These are phyloP conservation scores for Turritopsis dohrnii DNA, from an alignment of 30 jellyfish, hydroid and myxozoan genomes.

Conservation along the genomic window DNA sequence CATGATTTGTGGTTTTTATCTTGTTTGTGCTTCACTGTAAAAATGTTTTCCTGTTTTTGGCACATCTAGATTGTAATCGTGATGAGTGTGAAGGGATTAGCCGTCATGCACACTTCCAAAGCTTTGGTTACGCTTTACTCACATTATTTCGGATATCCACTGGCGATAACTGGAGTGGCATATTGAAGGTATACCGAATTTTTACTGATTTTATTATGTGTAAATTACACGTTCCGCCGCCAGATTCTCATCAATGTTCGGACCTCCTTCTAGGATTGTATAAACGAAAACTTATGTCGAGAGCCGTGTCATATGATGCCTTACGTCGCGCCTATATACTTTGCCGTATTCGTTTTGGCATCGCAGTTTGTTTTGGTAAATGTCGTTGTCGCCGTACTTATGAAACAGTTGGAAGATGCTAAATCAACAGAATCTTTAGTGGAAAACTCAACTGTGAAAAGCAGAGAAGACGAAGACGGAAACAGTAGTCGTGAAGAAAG, in stretches of 20 bases:
- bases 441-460: background rate
- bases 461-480: background rate
- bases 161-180: conserved; percentile 98
- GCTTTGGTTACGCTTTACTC: conserved; percentile 79
- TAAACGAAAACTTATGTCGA: conserved; percentile 59
- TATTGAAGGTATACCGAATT: conserved; percentile 92
- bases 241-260: background rate
- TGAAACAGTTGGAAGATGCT: conserved; percentile 94
- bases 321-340: conserved; percentile 82
- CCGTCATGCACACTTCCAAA: conserved; percentile 88
- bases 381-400: conserved; percentile 96
- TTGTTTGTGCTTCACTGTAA: no score
- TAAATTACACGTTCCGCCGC: no score
- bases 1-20: no score
- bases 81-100: conserved; percentile 65
- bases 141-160: conserved; percentile 89
- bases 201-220: no score
- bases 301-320: conserved; percentile 81
- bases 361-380: conserved; percentile 95
- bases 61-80: conserved; percentile 57
- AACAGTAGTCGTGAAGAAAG: background rate
- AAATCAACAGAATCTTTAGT: conserved; percentile 12
- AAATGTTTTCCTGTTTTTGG: background rate
- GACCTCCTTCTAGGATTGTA: conserved; percentile 52
- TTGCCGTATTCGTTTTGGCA: conserved; percentile 81